phyloP scores from a whole-genome alignment of 92 coral and sea anemone species.

The Phenganax subtilis region DNA sequence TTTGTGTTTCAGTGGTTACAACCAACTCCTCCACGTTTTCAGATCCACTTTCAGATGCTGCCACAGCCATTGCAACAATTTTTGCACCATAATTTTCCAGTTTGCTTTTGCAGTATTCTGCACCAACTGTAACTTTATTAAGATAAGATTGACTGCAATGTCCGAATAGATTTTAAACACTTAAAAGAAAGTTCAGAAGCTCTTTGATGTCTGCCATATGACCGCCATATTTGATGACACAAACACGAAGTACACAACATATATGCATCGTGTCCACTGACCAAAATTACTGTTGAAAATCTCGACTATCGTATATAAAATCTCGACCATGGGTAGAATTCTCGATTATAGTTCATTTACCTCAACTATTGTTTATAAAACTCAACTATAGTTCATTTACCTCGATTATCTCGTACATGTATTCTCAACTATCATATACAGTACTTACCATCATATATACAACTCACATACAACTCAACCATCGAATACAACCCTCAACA shows the following conservation, averaged over 20 bases:
- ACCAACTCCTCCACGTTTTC: background rate
- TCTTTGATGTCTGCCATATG: conserved; percentile 21
- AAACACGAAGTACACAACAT: no score
- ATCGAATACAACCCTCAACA: background rate
- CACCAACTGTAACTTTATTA: conserved; percentile 10
- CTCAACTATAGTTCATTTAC: background rate
- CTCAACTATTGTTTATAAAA: background rate
- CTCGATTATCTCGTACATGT: conserved; percentile 6
- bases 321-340: background rate
- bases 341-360: background rate
- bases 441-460: background rate
- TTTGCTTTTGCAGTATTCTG: conserved; percentile 23
- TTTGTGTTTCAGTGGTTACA: background rate
- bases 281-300: no score
- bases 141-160: background rate
- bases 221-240: background rate
- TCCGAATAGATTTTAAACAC: background rate
- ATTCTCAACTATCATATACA: background rate
- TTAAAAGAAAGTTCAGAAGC: conserved; percentile 15
- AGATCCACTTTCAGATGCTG: conserved; percentile 2
- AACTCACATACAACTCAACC: background rate
- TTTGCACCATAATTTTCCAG: conserved; percentile 2
- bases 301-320: no score
- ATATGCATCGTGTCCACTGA: no score
- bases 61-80: conserved; percentile 24